Evolutionary conservation across 2,113 vertebrate genomes (phyloP).

Genomic region (Rhadina sibilatrix): DNA sequence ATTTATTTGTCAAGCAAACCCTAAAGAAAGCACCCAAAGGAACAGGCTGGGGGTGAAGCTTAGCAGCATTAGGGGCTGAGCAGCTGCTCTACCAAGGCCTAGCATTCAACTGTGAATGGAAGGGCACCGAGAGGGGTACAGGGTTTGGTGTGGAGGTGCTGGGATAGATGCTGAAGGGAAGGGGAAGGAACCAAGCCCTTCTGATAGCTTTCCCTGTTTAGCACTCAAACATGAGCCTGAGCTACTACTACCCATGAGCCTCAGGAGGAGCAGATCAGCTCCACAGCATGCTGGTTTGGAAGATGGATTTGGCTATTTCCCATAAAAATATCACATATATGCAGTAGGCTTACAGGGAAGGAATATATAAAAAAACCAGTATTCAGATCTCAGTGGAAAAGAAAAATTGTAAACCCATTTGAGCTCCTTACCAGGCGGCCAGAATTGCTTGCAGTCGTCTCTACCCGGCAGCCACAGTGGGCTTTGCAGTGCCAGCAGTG

Average conservation of each 20-base stretch:
- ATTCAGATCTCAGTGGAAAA: not conserved
- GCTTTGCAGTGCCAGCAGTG: not conserved
- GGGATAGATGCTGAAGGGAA: not conserved
- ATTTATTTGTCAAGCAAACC: not conserved
- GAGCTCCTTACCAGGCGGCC: not conserved
- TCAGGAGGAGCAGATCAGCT: not conserved
- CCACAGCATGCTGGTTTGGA: not conserved
- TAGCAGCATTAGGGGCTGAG: not conserved
- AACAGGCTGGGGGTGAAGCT: not conserved
- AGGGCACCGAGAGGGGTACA: rapidly evolving
- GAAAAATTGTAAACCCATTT: not conserved
- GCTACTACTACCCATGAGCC: not conserved
- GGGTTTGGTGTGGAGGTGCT: not conserved
- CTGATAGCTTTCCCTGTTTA: not conserved
- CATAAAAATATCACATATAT: not conserved
- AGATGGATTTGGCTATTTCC: not conserved
- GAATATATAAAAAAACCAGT: rapidly evolving
- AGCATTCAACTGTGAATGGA: not conserved
- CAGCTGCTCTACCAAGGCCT: not conserved
- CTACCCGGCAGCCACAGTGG: not conserved
- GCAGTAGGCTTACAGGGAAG: not conserved
- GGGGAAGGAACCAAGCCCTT: not conserved
- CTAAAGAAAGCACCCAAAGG: not conserved
- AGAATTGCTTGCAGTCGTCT: not conserved
- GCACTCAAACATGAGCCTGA: not conserved